Conservation (phyloP, 2,113 vertebrate genomes). For the Mola mola region DNA sequence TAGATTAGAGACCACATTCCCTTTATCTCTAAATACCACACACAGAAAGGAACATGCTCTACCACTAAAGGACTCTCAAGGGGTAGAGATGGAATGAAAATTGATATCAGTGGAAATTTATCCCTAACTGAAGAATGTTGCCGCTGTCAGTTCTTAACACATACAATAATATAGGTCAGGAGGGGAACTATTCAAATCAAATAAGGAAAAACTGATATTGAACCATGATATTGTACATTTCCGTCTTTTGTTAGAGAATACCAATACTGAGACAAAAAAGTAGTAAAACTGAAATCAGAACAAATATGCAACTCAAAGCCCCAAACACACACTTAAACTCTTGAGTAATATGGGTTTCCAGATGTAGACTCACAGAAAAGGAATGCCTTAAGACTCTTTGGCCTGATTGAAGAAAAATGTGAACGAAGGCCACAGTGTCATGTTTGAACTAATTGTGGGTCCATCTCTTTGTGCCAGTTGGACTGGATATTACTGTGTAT, state of each 20-base stretch:
- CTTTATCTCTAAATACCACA: constrained; percentile 71
- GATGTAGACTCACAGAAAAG: constrained; percentile 54
- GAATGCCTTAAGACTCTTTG: constrained; percentile 32
- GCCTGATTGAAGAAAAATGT: constrained; percentile 42
- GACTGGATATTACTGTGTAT: background rate
- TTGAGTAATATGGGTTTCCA: constrained; percentile 39
- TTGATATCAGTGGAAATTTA: constrained; percentile 28
- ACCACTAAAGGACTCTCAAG: constrained; percentile 49
- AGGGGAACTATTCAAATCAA: background rate
- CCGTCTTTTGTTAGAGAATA: background rate
- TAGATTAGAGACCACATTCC: constrained; percentile 64
- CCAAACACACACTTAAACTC: constrained; percentile 43
- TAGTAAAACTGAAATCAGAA: background rate
- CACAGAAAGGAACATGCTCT: constrained; percentile 66
- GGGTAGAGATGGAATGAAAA: constrained; percentile 39
- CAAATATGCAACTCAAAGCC: constrained; percentile 20
- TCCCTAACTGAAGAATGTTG: constrained; percentile 19
- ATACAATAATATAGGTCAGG: background rate
- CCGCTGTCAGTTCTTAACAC: constrained; percentile 34
- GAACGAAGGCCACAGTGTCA: constrained; percentile 9
- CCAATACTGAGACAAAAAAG: constrained; percentile 10
- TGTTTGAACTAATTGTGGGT: constrained; percentile 13
- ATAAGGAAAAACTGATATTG: background rate
- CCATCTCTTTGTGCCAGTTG: constrained; percentile 1
- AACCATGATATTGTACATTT: background rate